Evolutionary conservation across 2,797 vertebrate species (phyloP).

Genomic region (Peromyscus aztecus): DNA sequence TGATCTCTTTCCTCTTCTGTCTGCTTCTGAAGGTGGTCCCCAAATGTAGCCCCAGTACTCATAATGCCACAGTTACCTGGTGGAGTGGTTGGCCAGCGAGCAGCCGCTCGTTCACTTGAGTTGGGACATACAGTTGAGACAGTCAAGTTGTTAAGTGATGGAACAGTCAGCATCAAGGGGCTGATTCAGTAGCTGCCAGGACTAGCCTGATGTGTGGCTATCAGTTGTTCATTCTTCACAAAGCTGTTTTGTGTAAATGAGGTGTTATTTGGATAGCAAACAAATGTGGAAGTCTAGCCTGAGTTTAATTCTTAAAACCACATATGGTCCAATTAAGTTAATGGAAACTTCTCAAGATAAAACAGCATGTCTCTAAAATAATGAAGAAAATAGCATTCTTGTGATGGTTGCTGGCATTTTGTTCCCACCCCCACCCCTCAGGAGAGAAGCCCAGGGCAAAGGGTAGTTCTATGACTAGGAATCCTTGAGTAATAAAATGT

Average conservation of each 20-base stretch:
- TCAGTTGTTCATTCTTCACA: slow-evolving; percentile 44
- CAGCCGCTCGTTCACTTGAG: neutral
- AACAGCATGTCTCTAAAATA: slow-evolving; percentile 20
- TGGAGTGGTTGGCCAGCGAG: neutral
- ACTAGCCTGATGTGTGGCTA: neutral
- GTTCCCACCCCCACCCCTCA: too few species aligned
- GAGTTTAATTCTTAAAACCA: neutral
- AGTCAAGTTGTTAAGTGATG: neutral
- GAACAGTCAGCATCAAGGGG: neutral
- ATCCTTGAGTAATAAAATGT: neutral
- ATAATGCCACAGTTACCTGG: neutral
- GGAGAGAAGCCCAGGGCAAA: neutral
- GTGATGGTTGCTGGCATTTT: neutral
- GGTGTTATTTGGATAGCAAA: slow-evolving; percentile 49
- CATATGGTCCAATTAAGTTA: neutral
- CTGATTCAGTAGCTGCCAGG: neutral
- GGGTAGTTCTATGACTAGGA: neutral
- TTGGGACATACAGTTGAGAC: neutral
- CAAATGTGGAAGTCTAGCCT: neutral
- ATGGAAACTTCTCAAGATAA: neutral
- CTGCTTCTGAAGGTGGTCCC: neutral
- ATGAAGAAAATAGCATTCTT: neutral
- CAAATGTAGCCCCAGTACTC: neutral
- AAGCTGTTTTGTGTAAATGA: slow-evolving; percentile 21
- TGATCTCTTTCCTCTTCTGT: slow-evolving; percentile 11